Conservation (phyloP, 2,113 vertebrate genomes). For the Trematomus loennbergii region DNA sequence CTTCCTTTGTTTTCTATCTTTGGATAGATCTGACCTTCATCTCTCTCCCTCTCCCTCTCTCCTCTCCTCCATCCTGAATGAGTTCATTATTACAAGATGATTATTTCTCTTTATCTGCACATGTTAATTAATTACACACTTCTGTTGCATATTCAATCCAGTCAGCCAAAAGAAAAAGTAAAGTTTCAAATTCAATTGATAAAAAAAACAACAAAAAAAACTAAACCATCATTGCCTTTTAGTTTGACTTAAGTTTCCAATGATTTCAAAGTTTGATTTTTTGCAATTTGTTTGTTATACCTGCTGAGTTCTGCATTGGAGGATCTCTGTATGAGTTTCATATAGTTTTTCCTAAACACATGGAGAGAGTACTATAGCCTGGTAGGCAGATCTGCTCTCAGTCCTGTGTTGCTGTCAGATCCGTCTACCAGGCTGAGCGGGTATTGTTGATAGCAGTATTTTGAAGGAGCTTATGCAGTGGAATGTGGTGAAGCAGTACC, state of each 20-base stretch:
- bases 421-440: conserved; percentile 75
- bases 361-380: conserved; percentile 69
- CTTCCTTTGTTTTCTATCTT: conserved; percentile 83
- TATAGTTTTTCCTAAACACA: conserved; percentile 68
- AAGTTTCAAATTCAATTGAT: conserved; percentile 61
- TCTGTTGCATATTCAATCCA: conserved; percentile 86
- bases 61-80: conserved; percentile 85
- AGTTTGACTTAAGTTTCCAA: conserved; percentile 85
- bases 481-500: conserved; percentile 63
- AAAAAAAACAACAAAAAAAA: conserved; percentile 26
- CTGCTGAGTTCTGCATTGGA: conserved; percentile 83
- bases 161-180: conserved; percentile 76
- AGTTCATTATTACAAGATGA: conserved; percentile 87
- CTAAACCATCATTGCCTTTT: conserved; percentile 82
- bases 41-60: conserved; percentile 80
- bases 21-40: conserved; percentile 83
- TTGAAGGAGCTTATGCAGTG: conserved; percentile 68
- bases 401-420: conserved; percentile 67
- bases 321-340: conserved; percentile 78
- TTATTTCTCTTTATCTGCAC: conserved; percentile 87
- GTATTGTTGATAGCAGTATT: conserved; percentile 61
- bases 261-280: conserved; percentile 85
- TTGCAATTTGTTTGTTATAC: conserved; percentile 84
- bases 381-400: conserved; percentile 76
- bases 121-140: conserved; percentile 85